Evolutionary conservation across 2,113 vertebrate genomes (phyloP).

Genomic region (Pangasianodon gigas): DNA sequence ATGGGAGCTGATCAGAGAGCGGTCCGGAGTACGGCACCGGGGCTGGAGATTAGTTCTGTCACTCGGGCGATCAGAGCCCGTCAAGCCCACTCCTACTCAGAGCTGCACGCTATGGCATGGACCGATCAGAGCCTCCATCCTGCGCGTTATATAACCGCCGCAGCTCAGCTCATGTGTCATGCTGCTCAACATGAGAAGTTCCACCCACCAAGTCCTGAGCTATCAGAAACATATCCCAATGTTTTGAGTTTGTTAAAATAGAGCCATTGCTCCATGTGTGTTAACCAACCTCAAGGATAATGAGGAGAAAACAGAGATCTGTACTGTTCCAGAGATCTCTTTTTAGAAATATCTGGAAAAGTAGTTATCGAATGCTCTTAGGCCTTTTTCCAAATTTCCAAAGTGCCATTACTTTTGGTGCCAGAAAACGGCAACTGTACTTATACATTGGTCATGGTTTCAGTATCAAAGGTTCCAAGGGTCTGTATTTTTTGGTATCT

Average conservation of each 20-base stretch:
- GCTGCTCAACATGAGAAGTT: conserved; percentile 42
- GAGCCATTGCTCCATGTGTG: conserved; percentile 27
- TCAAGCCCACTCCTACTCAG: conserved; percentile 62
- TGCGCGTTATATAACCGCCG: conserved; percentile 29
- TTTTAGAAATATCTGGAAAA: neutral
- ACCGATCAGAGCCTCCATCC: conserved; percentile 25
- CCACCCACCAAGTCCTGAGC: conserved; percentile 43
- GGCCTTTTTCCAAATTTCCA: neutral
- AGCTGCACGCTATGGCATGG: conserved; percentile 31
- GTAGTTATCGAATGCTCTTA: neutral
- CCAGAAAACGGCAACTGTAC: neutral
- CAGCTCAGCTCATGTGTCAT: neutral
- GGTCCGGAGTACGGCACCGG: conserved; percentile 66
- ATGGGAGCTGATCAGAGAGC: conserved; percentile 78
- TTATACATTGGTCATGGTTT: neutral
- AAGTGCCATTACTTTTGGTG: neutral
- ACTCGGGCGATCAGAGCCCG: conserved; percentile 70
- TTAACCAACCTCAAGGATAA: conserved; percentile 9
- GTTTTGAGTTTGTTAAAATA: conserved; percentile 32
- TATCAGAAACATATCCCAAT: conserved; percentile 52
- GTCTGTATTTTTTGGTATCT: neutral
- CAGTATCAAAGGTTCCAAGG: neutral
- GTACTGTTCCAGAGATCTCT: neutral
- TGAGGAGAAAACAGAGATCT: neutral
- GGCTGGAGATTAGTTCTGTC: conserved; percentile 74